A percentile compares a stretch with the other conserved stretches of the same genome.
Evolutionary conservation across 2,113 vertebrate genomes (phyloP).

Genomic region (Nothocercus nigrocapillus): DNA sequence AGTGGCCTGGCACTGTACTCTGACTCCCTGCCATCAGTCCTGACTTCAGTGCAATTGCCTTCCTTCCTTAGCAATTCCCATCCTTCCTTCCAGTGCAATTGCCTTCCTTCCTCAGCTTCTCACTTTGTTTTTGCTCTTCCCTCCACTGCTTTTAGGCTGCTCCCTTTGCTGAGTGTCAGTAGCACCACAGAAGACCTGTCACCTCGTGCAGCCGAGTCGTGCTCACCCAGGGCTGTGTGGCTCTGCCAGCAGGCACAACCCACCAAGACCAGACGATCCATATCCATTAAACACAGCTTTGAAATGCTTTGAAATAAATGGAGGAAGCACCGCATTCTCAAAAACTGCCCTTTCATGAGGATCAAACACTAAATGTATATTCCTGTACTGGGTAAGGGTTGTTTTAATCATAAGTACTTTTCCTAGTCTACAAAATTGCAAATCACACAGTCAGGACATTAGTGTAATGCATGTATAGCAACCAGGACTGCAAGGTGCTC

Average conservation of each 20-base stretch:
- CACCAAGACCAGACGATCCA: background rate
- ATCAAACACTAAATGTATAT: background rate
- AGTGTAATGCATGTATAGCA: background rate
- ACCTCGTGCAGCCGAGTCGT: fast-evolving
- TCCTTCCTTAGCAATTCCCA: background rate
- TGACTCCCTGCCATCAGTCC: background rate
- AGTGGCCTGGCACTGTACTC: background rate
- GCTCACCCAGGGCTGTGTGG: fast-evolving
- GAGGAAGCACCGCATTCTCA: background rate
- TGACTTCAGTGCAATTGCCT: background rate
- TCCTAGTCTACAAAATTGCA: background rate
- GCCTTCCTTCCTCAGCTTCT: background rate
- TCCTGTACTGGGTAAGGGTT: background rate
- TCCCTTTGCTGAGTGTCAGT: background rate
- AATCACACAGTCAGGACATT: background rate
- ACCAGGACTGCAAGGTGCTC: background rate
- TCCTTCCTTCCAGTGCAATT: background rate
- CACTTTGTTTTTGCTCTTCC: background rate
- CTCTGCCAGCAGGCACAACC: background rate
- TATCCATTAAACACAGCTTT: background rate
- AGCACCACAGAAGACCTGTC: background rate
- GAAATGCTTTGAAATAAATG: background rate
- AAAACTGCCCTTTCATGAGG: background rate
- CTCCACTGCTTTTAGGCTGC: background rate
- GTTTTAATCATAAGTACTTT: background rate